phyloP scores from a whole-genome alignment of 2,888 invertebrate genomes.

The Hypomecis punctinalis region DNA sequence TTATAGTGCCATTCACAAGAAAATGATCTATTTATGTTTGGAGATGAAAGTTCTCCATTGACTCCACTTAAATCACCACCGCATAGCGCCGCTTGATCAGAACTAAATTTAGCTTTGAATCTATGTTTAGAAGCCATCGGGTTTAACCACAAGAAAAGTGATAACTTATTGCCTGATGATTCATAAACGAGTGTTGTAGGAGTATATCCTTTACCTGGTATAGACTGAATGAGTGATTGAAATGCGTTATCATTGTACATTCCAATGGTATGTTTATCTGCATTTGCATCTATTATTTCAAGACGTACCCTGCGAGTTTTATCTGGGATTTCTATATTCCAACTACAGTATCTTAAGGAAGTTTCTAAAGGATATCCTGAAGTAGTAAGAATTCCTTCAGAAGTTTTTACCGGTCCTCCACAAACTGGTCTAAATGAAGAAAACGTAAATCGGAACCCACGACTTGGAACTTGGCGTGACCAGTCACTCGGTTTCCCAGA shows the following conservation, averaged over 20 bases:
- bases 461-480: constrained; percentile 59
- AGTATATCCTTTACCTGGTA: constrained; percentile 51
- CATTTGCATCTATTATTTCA: constrained; percentile 82
- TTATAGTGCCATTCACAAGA: constrained; percentile 70
- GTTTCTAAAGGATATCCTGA: constrained; percentile 88
- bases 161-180: constrained; percentile 87
- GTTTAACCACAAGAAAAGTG: constrained; percentile 85
- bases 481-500: constrained; percentile 64
- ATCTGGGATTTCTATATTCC: constrained; percentile 68
- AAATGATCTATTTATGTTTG: constrained; percentile 59
- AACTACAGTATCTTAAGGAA: constrained; percentile 64
- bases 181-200: constrained; percentile 64
- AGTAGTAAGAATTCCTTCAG: constrained; percentile 88
- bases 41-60: constrained; percentile 61
- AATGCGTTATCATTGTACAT: constrained; percentile 85
- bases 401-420: constrained; percentile 86
- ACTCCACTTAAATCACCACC: constrained; percentile 63
- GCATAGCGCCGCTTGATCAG: constrained; percentile 82
- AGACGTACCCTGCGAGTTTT: constrained; percentile 72
- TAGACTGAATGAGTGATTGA: constrained; percentile 65
- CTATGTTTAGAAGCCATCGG: constrained; percentile 83
- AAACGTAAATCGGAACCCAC: constrained; percentile 87
- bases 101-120: constrained; percentile 89
- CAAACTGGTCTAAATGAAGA: constrained; percentile 86
- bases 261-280: constrained; percentile 55